Evolutionary conservation across 2,888 invertebrate species (phyloP).

Genomic region (Nymphalis polychloros): DNA sequence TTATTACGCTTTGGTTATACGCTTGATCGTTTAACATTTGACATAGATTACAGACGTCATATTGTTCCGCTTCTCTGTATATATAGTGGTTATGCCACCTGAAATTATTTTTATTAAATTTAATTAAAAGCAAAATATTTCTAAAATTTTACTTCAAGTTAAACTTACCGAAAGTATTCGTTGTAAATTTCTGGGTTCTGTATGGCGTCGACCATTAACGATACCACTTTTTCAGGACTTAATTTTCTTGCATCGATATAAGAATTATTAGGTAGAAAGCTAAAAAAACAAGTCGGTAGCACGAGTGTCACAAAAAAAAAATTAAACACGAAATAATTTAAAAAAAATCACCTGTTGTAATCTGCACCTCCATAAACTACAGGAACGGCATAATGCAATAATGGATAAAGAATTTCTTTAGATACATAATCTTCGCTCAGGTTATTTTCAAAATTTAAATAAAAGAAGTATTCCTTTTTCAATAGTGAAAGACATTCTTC

Average conservation of each 20-base stretch:
- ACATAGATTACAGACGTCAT: conserved; percentile 56
- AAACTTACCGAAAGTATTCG: conserved; percentile 58
- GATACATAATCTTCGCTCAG: conserved; percentile 66
- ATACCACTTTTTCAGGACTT: conserved; percentile 48
- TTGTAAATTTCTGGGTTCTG: conserved; percentile 49
- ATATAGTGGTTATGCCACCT: conserved; percentile 67
- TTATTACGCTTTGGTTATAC: conserved; percentile 36
- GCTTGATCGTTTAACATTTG: conserved; percentile 49
- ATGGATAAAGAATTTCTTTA: conserved; percentile 62
- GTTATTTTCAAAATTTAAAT: conserved; percentile 67
- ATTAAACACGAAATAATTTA: background rate
- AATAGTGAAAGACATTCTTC: conserved; percentile 58
- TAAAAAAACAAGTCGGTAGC: conserved; percentile 30
- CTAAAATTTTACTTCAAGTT: background rate
- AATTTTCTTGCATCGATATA: conserved; percentile 58
- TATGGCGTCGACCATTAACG: conserved; percentile 52
- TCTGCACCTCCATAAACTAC: conserved; percentile 86
- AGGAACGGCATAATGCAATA: conserved; percentile 83
- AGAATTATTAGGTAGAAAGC: conserved; percentile 65
- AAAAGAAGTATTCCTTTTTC: conserved; percentile 64
- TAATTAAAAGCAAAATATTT: background rate
- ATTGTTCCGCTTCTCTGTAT: conserved; percentile 45
- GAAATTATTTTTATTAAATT: conserved; percentile 30
- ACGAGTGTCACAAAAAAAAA: background rate
- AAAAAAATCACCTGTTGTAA: conserved; percentile 57